Conservation (phyloP, 2,797 vertebrate genomes). For the Novumbra hubbsi region DNA sequence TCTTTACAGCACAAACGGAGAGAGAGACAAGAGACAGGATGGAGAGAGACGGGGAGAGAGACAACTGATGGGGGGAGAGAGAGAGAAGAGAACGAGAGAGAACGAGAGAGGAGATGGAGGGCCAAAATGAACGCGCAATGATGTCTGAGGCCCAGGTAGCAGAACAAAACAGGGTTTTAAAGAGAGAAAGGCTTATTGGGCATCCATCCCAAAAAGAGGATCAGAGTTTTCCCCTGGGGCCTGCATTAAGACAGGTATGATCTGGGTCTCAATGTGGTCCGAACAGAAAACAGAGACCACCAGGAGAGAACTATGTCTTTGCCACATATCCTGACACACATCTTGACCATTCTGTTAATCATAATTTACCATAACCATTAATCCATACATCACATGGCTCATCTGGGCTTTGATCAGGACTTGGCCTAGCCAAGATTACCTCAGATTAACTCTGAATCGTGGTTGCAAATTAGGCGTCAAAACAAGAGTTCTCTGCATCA, state of each 20-base stretch:
- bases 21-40: conserved; percentile 6
- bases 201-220: not conserved
- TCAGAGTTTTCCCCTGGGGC: conserved; percentile 36
- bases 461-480: conserved; percentile 62
- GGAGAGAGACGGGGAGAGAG: conserved; percentile 3
- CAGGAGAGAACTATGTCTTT: not conserved
- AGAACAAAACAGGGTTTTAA: not conserved
- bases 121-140: not conserved
- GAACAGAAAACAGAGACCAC: conserved; percentile 37
- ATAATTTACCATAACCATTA: conserved; percentile 36
- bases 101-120: not conserved
- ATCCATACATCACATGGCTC: conserved; percentile 55
- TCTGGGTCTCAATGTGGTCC: conserved; percentile 38
- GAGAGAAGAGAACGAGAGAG: conserved; percentile 11
- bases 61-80: conserved; percentile 15
- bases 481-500: conserved; percentile 57
- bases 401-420: conserved; percentile 50
- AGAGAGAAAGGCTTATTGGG: not conserved
- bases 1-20: conserved; percentile 13
- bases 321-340: not conserved
- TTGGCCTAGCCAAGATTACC: conserved; percentile 44
- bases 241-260: conserved; percentile 13
- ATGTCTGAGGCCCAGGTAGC: not conserved
- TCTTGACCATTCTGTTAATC: conserved; percentile 27
- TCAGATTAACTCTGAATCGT: conserved; percentile 68